phyloP scores from a whole-genome alignment of 2,797 vertebrate genomes.

The Pseudomugil tenellus region DNA sequence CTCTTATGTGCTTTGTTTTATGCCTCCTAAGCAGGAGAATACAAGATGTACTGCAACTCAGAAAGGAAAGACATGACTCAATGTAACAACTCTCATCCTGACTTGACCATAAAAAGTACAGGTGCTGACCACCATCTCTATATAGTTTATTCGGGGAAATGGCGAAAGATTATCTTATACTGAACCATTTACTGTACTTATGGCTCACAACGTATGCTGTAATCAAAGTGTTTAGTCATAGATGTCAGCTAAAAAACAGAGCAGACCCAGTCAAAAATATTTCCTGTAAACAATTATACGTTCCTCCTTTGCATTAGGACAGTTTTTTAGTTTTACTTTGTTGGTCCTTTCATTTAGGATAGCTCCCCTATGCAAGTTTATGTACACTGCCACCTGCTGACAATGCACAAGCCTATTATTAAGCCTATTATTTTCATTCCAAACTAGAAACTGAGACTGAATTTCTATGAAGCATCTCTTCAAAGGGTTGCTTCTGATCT shows the following conservation, averaged over 20 bases:
- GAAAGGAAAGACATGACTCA: background rate
- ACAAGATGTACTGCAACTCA: too few species aligned
- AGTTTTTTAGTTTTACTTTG: background rate
- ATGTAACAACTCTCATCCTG: background rate
- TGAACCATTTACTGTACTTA: too few species aligned
- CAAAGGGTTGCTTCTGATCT: background rate
- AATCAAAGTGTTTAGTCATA: background rate
- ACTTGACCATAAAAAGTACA: background rate
- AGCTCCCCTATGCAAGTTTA: too few species aligned
- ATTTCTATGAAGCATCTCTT: background rate
- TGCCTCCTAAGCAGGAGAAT: too few species aligned
- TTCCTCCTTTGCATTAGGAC: background rate
- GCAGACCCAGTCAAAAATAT: background rate
- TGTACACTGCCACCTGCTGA: conserved; percentile 18
- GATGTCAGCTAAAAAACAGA: background rate
- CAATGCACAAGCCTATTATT: background rate
- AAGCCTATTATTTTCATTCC: background rate
- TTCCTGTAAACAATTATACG: background rate
- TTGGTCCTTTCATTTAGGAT: too few species aligned
- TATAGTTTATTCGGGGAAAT: too few species aligned
- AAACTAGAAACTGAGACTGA: background rate
- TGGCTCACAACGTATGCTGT: background rate
- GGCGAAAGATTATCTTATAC: too few species aligned
- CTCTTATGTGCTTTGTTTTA: too few species aligned
- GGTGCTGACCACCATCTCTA: too few species aligned